A percentile compares a stretch with the other conserved stretches of the same genome.
Conservation (phyloP, 2,888 invertebrate species). For the Tiliacea citrago region DNA sequence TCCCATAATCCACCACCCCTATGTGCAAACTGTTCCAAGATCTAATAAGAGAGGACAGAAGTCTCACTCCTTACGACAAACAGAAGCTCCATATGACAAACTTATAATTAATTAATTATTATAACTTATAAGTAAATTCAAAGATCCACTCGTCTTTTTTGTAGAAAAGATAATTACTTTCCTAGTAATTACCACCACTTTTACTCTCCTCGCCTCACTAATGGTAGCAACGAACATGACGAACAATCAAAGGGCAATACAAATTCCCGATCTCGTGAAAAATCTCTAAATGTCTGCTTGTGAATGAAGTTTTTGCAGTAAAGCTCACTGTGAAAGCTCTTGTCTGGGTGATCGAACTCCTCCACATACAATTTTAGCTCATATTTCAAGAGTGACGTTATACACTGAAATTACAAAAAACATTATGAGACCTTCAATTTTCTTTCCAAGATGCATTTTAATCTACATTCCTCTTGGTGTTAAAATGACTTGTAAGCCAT, state of each 20-base stretch:
- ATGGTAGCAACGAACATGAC: not conserved
- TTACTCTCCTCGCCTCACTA: not conserved
- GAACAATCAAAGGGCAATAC: not conserved
- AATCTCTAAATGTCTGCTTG: not conserved
- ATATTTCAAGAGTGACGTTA: not conserved
- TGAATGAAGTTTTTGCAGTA: not conserved
- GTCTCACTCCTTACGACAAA: constrained; percentile 12
- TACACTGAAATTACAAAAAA: not conserved
- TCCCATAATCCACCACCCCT: constrained; percentile 62
- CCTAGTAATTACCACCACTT: not conserved
- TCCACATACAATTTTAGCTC: too few relatives aligned
- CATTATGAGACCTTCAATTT: too few relatives aligned
- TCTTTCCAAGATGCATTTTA: not conserved
- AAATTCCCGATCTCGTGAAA: not conserved
- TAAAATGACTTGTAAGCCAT: too few relatives aligned
- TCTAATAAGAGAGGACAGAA: constrained; percentile 18
- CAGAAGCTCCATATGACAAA: not conserved
- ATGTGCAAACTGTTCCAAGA: constrained; percentile 26
- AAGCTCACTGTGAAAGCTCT: not conserved
- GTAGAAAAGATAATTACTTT: not conserved
- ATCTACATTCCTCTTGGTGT: not conserved
- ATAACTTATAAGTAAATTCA: not conserved
- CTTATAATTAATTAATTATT: too few relatives aligned
- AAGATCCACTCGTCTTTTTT: not conserved
- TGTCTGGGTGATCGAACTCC: not conserved